Conservation (phyloP, 2,888 invertebrate species). For the Opisthograptis luteolata region DNA sequence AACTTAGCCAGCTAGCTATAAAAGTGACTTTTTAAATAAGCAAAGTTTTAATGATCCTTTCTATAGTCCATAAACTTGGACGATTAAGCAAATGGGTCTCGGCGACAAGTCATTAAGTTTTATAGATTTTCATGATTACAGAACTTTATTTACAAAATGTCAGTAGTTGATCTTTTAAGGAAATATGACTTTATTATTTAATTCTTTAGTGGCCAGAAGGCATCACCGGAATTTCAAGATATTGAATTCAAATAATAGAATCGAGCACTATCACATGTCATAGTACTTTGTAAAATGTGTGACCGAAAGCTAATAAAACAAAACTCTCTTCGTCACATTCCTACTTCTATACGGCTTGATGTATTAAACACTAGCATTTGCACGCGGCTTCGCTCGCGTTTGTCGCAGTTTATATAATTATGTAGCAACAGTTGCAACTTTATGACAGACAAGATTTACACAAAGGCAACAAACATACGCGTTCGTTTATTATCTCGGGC, state of each 20-base stretch:
- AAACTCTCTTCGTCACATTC: constrained; percentile 21
- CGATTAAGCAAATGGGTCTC: constrained; percentile 9
- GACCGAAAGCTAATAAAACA: constrained; percentile 1
- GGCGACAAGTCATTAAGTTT: constrained; percentile 17
- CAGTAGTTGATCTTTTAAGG: constrained; percentile 4
- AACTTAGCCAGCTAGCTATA: neutral
- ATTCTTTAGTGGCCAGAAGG: too few relatives aligned
- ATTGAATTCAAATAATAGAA: too few relatives aligned
- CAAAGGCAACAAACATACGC: constrained; percentile 55
- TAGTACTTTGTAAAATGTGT: neutral
- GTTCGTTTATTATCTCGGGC: constrained; percentile 62
- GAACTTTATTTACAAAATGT: constrained; percentile 1
- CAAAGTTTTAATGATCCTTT: constrained; percentile 3
- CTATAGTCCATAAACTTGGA: constrained; percentile 5
- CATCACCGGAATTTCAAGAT: neutral
- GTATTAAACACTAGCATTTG: too few relatives aligned
- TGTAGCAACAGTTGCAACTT: constrained; percentile 49
- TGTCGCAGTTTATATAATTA: constrained; percentile 25
- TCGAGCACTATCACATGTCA: neutral
- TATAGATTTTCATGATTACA: constrained; percentile 10
- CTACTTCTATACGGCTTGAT: too few relatives aligned
- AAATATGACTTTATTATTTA: too few relatives aligned
- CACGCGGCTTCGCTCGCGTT: constrained; percentile 30
- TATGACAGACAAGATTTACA: constrained; percentile 56
- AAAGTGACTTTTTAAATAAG: constrained; percentile 1